phyloP scores from a whole-genome alignment of 2,113 vertebrate genomes.

The Malurus melanocephalus region DNA sequence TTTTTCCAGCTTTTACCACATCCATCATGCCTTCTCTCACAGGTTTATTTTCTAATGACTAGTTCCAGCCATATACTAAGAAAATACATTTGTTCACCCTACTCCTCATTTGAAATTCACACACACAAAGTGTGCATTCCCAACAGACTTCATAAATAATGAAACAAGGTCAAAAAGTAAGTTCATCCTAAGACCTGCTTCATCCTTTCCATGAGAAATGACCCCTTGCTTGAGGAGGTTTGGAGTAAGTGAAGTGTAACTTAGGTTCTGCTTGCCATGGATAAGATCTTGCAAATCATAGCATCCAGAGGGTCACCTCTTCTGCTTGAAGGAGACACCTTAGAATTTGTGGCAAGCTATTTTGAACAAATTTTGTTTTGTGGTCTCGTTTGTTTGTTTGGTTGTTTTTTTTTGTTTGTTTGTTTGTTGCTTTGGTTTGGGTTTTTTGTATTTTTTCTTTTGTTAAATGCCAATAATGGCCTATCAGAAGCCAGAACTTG shows the following conservation, averaged over 20 bases:
- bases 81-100: conserved; percentile 20
- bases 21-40: background rate
- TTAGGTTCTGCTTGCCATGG: background rate
- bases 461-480: background rate
- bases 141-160: background rate
- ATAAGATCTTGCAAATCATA: background rate
- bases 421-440: background rate
- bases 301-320: background rate
- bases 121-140: background rate
- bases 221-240: background rate
- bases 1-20: background rate
- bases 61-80: background rate
- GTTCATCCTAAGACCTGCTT: background rate
- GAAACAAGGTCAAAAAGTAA: background rate
- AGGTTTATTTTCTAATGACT: background rate
- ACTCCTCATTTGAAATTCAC: conserved; percentile 19
- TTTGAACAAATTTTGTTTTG: background rate
- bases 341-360: background rate
- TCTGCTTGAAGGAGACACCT: background rate
- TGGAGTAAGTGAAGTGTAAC: background rate
- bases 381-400: background rate
- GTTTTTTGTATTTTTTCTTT: background rate
- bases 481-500: background rate
- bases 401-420: background rate
- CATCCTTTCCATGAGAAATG: background rate